A percentile compares a stretch with the other conserved stretches of the same genome.
Conservation (phyloP, 2,797 vertebrate genomes). For the Geotrypetes seraphini region DNA sequence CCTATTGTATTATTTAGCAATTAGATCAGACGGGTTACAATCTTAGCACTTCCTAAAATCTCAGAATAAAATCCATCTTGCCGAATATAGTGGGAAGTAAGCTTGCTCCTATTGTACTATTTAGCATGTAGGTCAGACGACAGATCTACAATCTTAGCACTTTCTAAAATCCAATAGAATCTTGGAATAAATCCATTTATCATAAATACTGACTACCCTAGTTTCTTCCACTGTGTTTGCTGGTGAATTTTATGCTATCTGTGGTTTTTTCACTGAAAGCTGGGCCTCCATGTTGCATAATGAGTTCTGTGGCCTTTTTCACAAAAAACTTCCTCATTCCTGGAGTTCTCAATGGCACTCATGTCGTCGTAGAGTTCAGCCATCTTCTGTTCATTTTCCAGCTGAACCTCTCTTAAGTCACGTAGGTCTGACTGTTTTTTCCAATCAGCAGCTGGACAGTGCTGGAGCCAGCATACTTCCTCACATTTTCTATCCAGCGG, state of each 20-base stretch:
- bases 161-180: background rate
- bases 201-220: conserved; percentile 75
- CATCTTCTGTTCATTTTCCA: conserved; percentile 63
- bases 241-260: conserved; percentile 74
- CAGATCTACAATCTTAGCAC: background rate
- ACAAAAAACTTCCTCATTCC: conserved; percentile 77
- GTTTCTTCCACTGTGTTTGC: conserved; percentile 60
- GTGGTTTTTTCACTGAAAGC: conserved; percentile 65
- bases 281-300: conserved; percentile 70
- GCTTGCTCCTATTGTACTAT: too few species aligned
- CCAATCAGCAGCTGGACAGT: too few species aligned
- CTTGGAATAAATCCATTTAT: conserved; percentile 1
- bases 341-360: conserved; percentile 71
- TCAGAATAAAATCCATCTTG: too few species aligned
- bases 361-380: conserved; percentile 64
- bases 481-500: too few species aligned
- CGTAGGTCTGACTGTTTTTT: conserved; percentile 73
- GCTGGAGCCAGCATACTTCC: too few species aligned
- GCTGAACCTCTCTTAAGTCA: conserved; percentile 59
- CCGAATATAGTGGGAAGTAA: too few species aligned
- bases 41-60: too few species aligned
- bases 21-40: too few species aligned
- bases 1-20: too few species aligned
- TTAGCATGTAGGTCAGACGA: conserved; percentile 22
- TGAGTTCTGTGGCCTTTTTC: conserved; percentile 69